These are phyloP conservation scores for Abscondita cerata DNA, from an alignment of 2,888 invertebrate species.

Conservation along the genomic window DNA sequence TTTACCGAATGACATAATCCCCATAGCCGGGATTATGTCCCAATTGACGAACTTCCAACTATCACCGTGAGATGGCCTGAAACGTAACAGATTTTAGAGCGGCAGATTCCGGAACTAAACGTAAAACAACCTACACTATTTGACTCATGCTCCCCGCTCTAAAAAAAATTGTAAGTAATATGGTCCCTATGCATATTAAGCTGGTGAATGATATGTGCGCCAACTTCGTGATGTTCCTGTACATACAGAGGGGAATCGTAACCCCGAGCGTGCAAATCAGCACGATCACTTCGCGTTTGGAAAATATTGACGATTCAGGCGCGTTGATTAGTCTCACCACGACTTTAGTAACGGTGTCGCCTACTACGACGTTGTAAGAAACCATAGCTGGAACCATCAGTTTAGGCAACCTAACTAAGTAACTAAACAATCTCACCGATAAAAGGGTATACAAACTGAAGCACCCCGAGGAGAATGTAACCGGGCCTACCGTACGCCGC, in stretches of 20 bases:
- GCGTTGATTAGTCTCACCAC: slow-evolving; percentile 72
- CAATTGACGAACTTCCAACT: slow-evolving; percentile 77
- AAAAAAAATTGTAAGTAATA: slow-evolving; percentile 70
- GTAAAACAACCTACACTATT: slow-evolving; percentile 65
- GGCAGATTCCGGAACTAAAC: not conserved
- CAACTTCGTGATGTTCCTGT: slow-evolving; percentile 75
- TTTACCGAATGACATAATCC: slow-evolving; percentile 85
- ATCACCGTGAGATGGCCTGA: slow-evolving; percentile 68
- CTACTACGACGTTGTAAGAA: slow-evolving; percentile 86
- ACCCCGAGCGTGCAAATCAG: slow-evolving; percentile 75
- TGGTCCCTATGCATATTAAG: slow-evolving; percentile 75
- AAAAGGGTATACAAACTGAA: slow-evolving; percentile 85
- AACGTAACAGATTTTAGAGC: slow-evolving; percentile 38
- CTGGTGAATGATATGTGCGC: slow-evolving; percentile 74
- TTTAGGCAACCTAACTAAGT: slow-evolving; percentile 10
- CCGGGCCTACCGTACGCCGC: slow-evolving; percentile 81
- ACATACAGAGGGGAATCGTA: slow-evolving; percentile 80
- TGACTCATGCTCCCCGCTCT: slow-evolving; percentile 66
- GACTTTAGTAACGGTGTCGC: slow-evolving; percentile 85
- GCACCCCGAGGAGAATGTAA: slow-evolving; percentile 74
- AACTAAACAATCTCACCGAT: too few relatives aligned
- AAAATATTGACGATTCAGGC: slow-evolving; percentile 63
- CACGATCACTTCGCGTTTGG: slow-evolving; percentile 72
- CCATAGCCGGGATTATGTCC: slow-evolving; percentile 78
- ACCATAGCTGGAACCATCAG: slow-evolving; percentile 74